Percentiles rank a stretch among this genome's conserved stretches.
These are phyloP conservation scores for Bombus ignitus DNA, from an alignment of 1,140 invertebrate species.

Conservation along the genomic window DNA sequence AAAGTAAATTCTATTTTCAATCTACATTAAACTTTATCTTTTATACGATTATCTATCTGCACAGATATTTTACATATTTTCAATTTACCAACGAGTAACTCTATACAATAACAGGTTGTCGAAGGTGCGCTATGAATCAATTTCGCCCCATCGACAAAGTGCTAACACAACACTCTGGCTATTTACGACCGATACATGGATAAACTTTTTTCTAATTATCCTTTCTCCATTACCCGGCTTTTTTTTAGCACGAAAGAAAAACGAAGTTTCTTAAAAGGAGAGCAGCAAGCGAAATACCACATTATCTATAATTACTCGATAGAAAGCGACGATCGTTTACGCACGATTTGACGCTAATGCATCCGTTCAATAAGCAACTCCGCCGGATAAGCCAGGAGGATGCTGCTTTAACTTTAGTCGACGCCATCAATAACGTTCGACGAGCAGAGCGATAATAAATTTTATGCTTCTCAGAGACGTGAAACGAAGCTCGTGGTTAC, in stretches of 20 bases:
- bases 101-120: too few species aligned
- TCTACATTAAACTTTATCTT: not conserved
- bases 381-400: not conserved
- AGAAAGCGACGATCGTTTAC: constrained; percentile 41
- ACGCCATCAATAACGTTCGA: constrained; percentile 18
- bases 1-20: not conserved
- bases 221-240: not conserved
- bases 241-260: not conserved
- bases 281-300: constrained; percentile 1
- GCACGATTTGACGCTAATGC: constrained; percentile 31
- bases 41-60: not conserved
- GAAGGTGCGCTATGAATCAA: not conserved
- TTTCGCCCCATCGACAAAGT: not conserved
- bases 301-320: constrained; percentile 38
- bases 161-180: not conserved
- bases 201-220: not conserved
- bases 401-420: constrained; percentile 5
- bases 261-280: not conserved
- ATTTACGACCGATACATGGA: not conserved
- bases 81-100: not conserved
- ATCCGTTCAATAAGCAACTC: constrained; percentile 14
- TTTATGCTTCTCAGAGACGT: constrained; percentile 7
- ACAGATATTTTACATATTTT: not conserved
- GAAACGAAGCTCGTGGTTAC: constrained; percentile 18
- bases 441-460: constrained; percentile 31